Evolutionary conservation across 1,140 invertebrate species (phyloP).

Genomic region (Rhopalosiphum padi): DNA sequence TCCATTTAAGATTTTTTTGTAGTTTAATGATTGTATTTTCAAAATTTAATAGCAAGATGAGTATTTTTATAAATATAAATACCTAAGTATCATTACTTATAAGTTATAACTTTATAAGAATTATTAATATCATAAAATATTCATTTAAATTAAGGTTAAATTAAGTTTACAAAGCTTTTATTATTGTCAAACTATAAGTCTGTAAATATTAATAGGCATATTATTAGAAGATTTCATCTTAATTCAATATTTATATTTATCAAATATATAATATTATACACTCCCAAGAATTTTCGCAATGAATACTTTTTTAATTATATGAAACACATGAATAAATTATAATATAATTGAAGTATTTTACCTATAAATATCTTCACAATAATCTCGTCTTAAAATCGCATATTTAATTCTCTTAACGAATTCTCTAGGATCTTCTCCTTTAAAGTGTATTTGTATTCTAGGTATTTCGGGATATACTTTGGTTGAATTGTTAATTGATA

Average conservation of each 20-base stretch:
- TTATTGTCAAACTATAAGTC: background rate
- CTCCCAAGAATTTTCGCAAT: background rate
- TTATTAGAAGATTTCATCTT: too few relatives aligned
- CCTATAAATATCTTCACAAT: slow-evolving; percentile 31
- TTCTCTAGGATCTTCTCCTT: slow-evolving; percentile 44
- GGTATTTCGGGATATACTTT: background rate
- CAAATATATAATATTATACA: background rate
- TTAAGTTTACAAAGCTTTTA: too few relatives aligned
- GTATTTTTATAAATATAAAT: background rate
- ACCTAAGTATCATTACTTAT: background rate
- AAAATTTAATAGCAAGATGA: background rate
- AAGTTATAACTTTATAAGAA: background rate
- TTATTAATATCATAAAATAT: background rate
- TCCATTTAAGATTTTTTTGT: too few relatives aligned
- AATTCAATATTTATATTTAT: background rate
- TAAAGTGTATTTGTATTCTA: slow-evolving; percentile 36
- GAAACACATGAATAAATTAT: background rate
- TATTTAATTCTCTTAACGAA: slow-evolving; percentile 20
- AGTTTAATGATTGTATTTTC: too few relatives aligned
- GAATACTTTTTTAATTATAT: background rate
- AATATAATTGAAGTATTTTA: background rate
- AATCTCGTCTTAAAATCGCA: background rate
- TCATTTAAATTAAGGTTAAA: background rate
- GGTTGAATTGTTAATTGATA: background rate
- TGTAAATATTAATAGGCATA: background rate